These are phyloP conservation scores for Orius laevigatus DNA, from an alignment of 1,140 invertebrate genomes.

Conservation along the genomic window DNA sequence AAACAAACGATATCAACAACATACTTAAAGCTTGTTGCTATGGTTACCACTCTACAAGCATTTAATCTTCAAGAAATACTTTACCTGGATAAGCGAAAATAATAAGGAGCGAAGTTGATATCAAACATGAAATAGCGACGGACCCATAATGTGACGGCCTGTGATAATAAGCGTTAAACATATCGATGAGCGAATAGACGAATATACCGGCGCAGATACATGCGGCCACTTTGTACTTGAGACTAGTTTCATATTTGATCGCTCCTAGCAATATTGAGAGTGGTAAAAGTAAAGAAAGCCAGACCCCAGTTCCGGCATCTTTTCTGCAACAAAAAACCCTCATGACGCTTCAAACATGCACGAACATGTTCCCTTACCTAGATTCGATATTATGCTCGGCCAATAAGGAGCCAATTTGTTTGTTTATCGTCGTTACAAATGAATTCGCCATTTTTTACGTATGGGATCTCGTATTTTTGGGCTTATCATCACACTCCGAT, in stretches of 20 bases:
- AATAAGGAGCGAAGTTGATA: conserved; percentile 26
- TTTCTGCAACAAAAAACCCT: conserved; percentile 26
- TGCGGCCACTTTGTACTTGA: conserved; percentile 13
- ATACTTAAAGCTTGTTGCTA: no score
- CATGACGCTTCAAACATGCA: no score
- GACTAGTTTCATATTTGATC: conserved; percentile 10
- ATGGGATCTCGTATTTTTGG: not conserved
- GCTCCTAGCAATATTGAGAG: conserved; percentile 25
- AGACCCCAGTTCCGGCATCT: conserved; percentile 33
- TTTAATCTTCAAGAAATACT: conserved; percentile 23
- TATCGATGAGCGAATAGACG: conserved; percentile 10
- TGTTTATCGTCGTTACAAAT: conserved; percentile 1
- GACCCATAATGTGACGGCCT: conserved; percentile 9
- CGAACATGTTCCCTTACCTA: no score
- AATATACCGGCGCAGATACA: conserved; percentile 17
- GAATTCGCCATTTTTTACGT: conserved; percentile 3
- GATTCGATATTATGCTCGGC: not conserved
- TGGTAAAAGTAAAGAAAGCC: conserved; percentile 35
- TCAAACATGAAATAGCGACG: conserved; percentile 17
- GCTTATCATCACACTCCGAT: not conserved
- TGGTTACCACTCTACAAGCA: no score
- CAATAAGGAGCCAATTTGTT: conserved; percentile 3
- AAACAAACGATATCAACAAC: no score
- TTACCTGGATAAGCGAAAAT: conserved; percentile 28
- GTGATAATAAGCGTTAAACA: conserved; percentile 13